phyloP scores from a whole-genome alignment of 2,797 vertebrate genomes.

The Capromys pilorides region DNA sequence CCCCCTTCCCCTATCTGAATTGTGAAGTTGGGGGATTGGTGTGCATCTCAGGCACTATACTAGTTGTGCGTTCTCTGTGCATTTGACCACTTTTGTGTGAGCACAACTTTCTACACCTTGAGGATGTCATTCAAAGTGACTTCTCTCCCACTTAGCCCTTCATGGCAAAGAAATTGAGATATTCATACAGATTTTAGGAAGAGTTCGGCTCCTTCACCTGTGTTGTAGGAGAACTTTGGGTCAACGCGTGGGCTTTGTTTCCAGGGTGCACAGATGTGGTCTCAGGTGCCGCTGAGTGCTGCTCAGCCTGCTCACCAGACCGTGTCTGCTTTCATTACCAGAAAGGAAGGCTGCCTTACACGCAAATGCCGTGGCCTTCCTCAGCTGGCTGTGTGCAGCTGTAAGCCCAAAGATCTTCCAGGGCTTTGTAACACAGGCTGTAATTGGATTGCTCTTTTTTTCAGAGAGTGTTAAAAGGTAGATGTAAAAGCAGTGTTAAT shows the following conservation, averaged over 20 bases:
- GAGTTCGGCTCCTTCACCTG: background rate
- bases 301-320: background rate
- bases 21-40: background rate
- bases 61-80: background rate
- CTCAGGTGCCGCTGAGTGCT: background rate
- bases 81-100: background rate
- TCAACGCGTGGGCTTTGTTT: background rate
- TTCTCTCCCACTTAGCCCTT: background rate
- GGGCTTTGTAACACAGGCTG: background rate
- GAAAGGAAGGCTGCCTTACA: background rate
- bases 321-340: background rate
- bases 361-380: background rate
- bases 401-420: background rate
- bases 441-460: background rate
- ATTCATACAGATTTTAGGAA: background rate
- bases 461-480: background rate
- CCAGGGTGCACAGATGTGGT: background rate
- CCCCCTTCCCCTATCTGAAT: background rate
- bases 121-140: slow-evolving; percentile 10
- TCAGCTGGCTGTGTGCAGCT: background rate
- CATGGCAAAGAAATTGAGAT: background rate
- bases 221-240: background rate
- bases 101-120: slow-evolving; percentile 17
- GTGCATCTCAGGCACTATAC: background rate
- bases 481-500: background rate